Conservation (phyloP, 92 coral and sea anemone genomes). For the Actinostola sp. region DNA sequence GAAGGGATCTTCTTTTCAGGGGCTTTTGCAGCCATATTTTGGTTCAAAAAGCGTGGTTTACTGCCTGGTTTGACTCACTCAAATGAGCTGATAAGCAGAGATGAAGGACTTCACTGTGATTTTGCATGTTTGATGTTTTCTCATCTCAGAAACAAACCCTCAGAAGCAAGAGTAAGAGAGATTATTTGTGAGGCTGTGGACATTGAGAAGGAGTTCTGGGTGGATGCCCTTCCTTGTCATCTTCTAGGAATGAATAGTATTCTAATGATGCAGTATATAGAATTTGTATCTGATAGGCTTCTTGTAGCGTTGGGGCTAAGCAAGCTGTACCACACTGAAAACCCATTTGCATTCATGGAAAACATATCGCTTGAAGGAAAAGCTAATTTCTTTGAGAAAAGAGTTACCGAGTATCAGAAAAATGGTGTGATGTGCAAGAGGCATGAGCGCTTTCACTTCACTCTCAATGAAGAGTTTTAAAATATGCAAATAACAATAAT, state of each 20-base stretch:
- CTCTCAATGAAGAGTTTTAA: constrained; percentile 71
- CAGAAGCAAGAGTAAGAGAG: constrained; percentile 44
- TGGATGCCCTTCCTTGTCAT: constrained; percentile 64
- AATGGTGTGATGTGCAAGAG: constrained; percentile 68
- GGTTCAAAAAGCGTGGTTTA: constrained; percentile 75
- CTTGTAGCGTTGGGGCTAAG: constrained; percentile 52
- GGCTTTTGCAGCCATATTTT: constrained; percentile 80
- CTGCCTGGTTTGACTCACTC: constrained; percentile 77
- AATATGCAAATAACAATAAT: too few species aligned
- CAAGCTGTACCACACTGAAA: constrained; percentile 52
- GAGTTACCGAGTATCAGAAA: constrained; percentile 72
- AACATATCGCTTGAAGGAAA: constrained; percentile 77
- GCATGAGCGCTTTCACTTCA: constrained; percentile 58
- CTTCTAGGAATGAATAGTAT: constrained; percentile 70
- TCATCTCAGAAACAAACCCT: constrained; percentile 58
- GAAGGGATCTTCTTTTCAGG: constrained; percentile 87
- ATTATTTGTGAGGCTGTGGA: constrained; percentile 65
- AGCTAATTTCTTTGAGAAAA: constrained; percentile 76
- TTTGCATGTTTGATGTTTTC: constrained; percentile 78
- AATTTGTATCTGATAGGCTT: constrained; percentile 80
- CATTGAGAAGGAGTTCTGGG: constrained; percentile 78
- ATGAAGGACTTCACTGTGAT: constrained; percentile 85
- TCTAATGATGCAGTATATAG: constrained; percentile 72
- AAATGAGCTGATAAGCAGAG: constrained; percentile 78
- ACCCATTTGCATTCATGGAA: constrained; percentile 80